Base-by-base conservation (phyloP, 2,888 invertebrate genomes). In the Synanthedon vespiformis region DNA sequence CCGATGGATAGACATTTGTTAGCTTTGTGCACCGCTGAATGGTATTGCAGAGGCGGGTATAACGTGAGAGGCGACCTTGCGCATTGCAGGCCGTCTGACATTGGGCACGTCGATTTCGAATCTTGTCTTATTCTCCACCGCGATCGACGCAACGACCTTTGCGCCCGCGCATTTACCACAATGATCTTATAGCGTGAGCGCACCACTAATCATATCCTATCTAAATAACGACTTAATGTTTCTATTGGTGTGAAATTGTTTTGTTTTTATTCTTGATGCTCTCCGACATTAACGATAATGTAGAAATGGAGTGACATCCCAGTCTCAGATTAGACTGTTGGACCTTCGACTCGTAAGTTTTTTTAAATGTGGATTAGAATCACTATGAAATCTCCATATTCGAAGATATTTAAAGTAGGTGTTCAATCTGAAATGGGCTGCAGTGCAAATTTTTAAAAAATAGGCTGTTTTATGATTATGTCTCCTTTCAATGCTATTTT, bases 41-140 rank as follows among this genome's bases (percentile, higher is more conserved):
- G 41, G 16, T 16, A 12, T 65, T 65, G 70, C 70, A 65, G 70
- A 73, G 74, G 77, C 70, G 52, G 74, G 68, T 68, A 18, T 67
- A 68, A 70, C 68, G 78, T 76, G 78, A 83, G 77, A 72, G 79
- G 80, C 67, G 77, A 77, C 84, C 82, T 83, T 82, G 81, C 62
- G 56, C 16, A 18, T 34, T 34, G 34, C 34, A 34, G 3, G 34
- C 56, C 56, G 68, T 70, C 71, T 82, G 80, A 81, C 84, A 85
- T 84, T 83, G 85, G 72, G 64, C 63, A 58, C 65, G 64, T 62
- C 64, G 75, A 79, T 80, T 81, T 81, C 74, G 65, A 74, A 77
- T 75, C 62, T 59, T 61, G 66, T 69, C 75, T 74, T 69, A 61
- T 67, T 72, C 62, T 61, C 58, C 61, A 58, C 56, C 48, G 48